These are phyloP conservation scores for Pseudanteris insignis DNA, from an alignment of 2,888 invertebrate species.

Conservation along the genomic window DNA sequence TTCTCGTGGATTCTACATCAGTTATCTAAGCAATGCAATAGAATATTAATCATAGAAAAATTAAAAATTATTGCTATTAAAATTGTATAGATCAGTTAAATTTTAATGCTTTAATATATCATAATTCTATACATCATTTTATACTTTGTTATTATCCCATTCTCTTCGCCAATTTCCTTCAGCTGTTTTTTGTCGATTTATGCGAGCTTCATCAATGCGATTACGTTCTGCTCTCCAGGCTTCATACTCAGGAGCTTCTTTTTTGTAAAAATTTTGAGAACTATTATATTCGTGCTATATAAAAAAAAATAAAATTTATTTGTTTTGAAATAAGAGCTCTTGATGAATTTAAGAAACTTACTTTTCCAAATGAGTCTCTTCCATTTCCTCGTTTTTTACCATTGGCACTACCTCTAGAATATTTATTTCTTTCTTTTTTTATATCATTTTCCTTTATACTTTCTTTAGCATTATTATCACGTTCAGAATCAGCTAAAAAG, in stretches of 20 bases:
- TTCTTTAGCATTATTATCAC: constrained; percentile 56
- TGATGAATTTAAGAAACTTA: constrained; percentile 30
- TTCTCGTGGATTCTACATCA: constrained; percentile 45
- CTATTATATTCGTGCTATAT: too few relatives aligned
- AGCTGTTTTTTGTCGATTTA: constrained; percentile 65
- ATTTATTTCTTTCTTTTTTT: constrained; percentile 51
- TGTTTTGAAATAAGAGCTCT: neutral
- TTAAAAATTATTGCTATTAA: too few relatives aligned
- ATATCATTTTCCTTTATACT: constrained; percentile 47
- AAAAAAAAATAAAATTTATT: too few relatives aligned
- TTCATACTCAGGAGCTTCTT: constrained; percentile 61
- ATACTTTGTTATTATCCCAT: constrained; percentile 66
- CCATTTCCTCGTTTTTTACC: constrained; percentile 49
- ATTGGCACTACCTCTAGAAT: constrained; percentile 41
- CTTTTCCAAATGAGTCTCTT: constrained; percentile 52
- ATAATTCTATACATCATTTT: too few relatives aligned
- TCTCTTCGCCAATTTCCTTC: constrained; percentile 67
- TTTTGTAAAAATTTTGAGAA: too few relatives aligned
- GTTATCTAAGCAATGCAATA: too few relatives aligned
- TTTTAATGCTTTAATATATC: too few relatives aligned
- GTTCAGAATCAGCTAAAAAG: constrained; percentile 65
- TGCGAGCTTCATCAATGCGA: constrained; percentile 65
- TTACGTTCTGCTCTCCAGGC: constrained; percentile 67
- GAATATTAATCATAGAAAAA: too few relatives aligned
- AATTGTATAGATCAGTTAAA: too few relatives aligned